These are phyloP conservation scores for Endotricha flammealis DNA, from an alignment of 2,888 invertebrate genomes.

Conservation along the genomic window DNA sequence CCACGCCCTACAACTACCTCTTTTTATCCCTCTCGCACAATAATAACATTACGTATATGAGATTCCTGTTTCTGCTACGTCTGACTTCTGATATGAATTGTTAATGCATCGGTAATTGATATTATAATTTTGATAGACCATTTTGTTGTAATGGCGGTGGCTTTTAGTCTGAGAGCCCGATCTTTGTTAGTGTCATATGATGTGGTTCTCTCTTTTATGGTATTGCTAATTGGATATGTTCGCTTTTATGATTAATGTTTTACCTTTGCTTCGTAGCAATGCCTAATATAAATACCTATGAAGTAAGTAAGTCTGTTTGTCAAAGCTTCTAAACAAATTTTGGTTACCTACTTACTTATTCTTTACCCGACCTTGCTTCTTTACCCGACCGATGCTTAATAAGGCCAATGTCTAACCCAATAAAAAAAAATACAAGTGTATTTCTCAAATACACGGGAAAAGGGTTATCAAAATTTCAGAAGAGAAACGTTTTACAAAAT, in stretches of 20 bases:
- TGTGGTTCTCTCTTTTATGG: conserved; percentile 39
- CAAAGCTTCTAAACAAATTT: conserved; percentile 22
- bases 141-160: conserved; percentile 55
- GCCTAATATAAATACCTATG: too few relatives aligned
- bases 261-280: too few relatives aligned
- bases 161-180: conserved; percentile 48
- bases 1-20: conserved; percentile 24
- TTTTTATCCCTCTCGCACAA: conserved; percentile 50
- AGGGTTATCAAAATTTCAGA: too few relatives aligned
- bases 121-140: conserved; percentile 73
- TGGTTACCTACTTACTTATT: conserved; percentile 18
- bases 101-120: conserved; percentile 78
- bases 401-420: too few relatives aligned
- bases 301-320: too few relatives aligned
- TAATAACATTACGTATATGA: conserved; percentile 68
- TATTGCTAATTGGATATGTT: conserved; percentile 19
- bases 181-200: conserved; percentile 38
- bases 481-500: conserved; percentile 25
- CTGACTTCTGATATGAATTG: conserved; percentile 76
- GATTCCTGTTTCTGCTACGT: conserved; percentile 73
- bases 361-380: conserved; percentile 15
- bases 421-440: too few relatives aligned
- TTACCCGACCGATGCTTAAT: too few relatives aligned
- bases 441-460: too few relatives aligned
- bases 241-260: too few relatives aligned